Evolutionary conservation across 2,888 invertebrate species (phyloP).

Genomic region (Agonopterix subpropinquella): DNA sequence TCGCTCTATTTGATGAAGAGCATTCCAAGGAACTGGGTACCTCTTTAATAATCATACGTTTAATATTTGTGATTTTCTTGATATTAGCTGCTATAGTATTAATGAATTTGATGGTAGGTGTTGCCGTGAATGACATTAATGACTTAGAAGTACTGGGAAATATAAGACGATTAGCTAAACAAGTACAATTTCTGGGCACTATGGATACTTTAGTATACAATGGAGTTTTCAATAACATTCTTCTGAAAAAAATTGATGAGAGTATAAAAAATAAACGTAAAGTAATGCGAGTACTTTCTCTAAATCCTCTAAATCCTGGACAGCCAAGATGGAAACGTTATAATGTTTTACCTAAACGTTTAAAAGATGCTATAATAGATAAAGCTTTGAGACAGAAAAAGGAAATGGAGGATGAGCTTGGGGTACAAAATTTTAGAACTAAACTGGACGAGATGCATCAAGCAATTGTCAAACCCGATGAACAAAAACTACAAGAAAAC

Average conservation of each 20-base stretch:
- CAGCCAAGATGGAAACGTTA: conserved; percentile 47
- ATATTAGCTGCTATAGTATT: conserved; percentile 74
- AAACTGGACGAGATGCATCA: conserved; percentile 55
- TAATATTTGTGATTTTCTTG: conserved; percentile 71
- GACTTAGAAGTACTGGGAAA: conserved; percentile 74
- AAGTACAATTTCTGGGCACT: conserved; percentile 70
- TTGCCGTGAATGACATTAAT: conserved; percentile 76
- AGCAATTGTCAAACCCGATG: conserved; percentile 35
- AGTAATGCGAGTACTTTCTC: conserved; percentile 37
- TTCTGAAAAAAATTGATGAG: conserved; percentile 45
- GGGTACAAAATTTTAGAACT: conserved; percentile 38
- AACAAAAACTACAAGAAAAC: conserved; percentile 17
- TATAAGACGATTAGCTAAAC: conserved; percentile 70
- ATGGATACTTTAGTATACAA: conserved; percentile 70
- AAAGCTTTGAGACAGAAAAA: conserved; percentile 57
- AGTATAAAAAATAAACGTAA: conserved; percentile 53
- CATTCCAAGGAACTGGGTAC: conserved; percentile 50
- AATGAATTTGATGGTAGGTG: conserved; percentile 77
- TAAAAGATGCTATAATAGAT: conserved; percentile 57
- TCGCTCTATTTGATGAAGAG: conserved; percentile 60
- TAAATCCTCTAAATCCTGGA: conserved; percentile 62
- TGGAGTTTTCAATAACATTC: conserved; percentile 44
- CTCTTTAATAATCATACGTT: conserved; percentile 56
- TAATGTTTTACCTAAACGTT: conserved; percentile 44
- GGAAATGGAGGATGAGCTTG: conserved; percentile 47